Evolutionary conservation across 2,113 vertebrate genomes (phyloP), one percentile per base, ranked within the genome.

Genomic region (Odontesthes bonariensis): DNA sequence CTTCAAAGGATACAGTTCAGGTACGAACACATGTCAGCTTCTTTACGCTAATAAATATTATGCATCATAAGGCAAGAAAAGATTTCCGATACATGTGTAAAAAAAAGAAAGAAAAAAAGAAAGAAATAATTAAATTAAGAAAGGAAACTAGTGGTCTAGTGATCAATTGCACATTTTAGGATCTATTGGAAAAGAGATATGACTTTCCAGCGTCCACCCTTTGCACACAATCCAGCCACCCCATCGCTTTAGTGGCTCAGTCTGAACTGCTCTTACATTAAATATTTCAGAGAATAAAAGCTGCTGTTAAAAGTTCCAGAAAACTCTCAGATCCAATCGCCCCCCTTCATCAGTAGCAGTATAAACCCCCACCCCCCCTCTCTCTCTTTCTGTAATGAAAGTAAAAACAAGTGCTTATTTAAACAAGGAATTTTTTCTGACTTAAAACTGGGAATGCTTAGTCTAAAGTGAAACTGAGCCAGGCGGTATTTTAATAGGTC

Each of bases 1-100:
- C 70, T 68, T 19, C 71, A 69, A 44, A 78, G 31, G 33, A 71
- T 32, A 72, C 22, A 57, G 62, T 54, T 81, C 67, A 69, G 44
- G 16, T 57, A 46, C 55, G 69, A 61, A 70, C 59, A 33, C 4
- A 49, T 73, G 35, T 74, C 5, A 20, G 10, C 58, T 31, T 66
- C 51, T 22, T 78, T 3, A 17, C 5, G 19, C 31, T 60, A 75
- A 71, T 74, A 47, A 51, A 73, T 44, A 0, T 4, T 8, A 47
- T 42, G 12, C 47, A 42, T 72, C 12, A 82, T 83, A 91, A 90
- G 86, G 82, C 89, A 86, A 68, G 77, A 78, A 78, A 56, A 31
- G 8, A 6, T 69, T 71, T 84, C 60, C n/a, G 56, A 49, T 58
- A 4, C 47, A 69, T 10, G 67, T 31, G 19, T 31, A 73, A 56